phyloP scores from a whole-genome alignment of 2,888 invertebrate genomes.

The Pardosa pseudoannulata region DNA sequence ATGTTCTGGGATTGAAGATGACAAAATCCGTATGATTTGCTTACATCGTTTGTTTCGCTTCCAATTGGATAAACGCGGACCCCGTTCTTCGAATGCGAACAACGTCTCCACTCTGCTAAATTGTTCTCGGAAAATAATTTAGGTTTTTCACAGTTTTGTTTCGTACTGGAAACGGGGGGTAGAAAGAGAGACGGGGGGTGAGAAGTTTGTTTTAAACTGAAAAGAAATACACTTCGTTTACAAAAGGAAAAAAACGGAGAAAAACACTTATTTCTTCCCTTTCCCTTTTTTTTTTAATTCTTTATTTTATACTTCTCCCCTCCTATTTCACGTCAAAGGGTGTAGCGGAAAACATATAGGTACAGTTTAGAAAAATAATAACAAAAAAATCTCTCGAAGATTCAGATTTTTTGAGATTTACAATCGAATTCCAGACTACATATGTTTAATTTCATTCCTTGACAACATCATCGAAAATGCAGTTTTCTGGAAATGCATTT shows the following conservation, averaged over 20 bases:
- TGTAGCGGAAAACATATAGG: slow-evolving; percentile 42
- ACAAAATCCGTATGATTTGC: slow-evolving; percentile 71
- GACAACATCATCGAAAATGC: background rate
- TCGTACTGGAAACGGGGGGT: background rate
- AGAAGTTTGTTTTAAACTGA: slow-evolving; percentile 57
- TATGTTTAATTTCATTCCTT: background rate
- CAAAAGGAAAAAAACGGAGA: slow-evolving; percentile 12
- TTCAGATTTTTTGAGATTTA: background rate
- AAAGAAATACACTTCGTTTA: slow-evolving; percentile 45
- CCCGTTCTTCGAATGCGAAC: slow-evolving; percentile 38
- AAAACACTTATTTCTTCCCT: background rate
- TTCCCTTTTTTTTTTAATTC: background rate
- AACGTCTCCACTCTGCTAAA: slow-evolving; percentile 35
- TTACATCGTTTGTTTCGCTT: slow-evolving; percentile 66
- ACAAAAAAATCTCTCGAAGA: background rate
- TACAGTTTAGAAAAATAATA: no score
- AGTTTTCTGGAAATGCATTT: background rate
- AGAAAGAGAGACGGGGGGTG: slow-evolving; percentile 17
- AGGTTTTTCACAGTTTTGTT: slow-evolving; percentile 32
- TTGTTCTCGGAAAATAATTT: slow-evolving; percentile 66
- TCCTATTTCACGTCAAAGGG: slow-evolving; percentile 47
- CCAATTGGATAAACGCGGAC: slow-evolving; percentile 66
- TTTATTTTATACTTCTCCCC: no score
- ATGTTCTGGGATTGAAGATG: slow-evolving; percentile 67
- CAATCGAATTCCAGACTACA: background rate